Percentiles rank a stretch among this genome's conserved stretches.
Conservation (phyloP, 2,888 invertebrate species). For the Coremacera marginata region DNA sequence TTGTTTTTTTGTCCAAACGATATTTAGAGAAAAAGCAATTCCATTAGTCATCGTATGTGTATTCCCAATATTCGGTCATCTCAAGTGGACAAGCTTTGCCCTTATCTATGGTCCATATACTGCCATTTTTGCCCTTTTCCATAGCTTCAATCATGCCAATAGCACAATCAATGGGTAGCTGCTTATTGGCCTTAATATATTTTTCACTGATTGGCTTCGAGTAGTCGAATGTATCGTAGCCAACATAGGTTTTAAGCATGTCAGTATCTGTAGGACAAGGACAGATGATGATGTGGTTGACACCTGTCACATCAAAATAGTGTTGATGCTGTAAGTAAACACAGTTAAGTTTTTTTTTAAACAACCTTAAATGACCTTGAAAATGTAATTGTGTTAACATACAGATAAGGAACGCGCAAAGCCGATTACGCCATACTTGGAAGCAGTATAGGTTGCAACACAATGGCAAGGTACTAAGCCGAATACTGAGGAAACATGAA, state of each 20-base stretch:
- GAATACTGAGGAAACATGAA: constrained; percentile 61
- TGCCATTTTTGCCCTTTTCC: constrained; percentile 53
- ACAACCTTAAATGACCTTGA: neutral
- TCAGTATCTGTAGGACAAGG: constrained; percentile 53
- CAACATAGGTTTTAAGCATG: constrained; percentile 39
- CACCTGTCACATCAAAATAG: constrained; percentile 46
- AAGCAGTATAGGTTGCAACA: constrained; percentile 58
- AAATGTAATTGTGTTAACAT: neutral
- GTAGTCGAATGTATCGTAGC: constrained; percentile 49
- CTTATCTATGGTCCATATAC: constrained; percentile 55
- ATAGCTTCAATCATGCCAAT: constrained; percentile 52
- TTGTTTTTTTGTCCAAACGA: too few species aligned
- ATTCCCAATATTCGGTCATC: constrained; percentile 50
- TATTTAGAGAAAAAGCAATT: too few species aligned
- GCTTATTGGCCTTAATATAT: constrained; percentile 46
- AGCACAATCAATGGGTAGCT: constrained; percentile 54
- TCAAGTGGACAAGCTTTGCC: constrained; percentile 51
- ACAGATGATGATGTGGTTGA: constrained; percentile 52
- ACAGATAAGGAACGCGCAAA: constrained; percentile 47
- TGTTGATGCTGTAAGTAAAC: constrained; percentile 45
- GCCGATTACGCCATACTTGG: constrained; percentile 58
- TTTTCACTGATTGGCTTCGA: constrained; percentile 44
- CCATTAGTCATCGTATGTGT: neutral
- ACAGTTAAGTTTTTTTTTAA: neutral
- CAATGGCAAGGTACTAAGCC: constrained; percentile 52